Conservation (phyloP, 2,888 invertebrate genomes). For the Lasius fuliginosus region DNA sequence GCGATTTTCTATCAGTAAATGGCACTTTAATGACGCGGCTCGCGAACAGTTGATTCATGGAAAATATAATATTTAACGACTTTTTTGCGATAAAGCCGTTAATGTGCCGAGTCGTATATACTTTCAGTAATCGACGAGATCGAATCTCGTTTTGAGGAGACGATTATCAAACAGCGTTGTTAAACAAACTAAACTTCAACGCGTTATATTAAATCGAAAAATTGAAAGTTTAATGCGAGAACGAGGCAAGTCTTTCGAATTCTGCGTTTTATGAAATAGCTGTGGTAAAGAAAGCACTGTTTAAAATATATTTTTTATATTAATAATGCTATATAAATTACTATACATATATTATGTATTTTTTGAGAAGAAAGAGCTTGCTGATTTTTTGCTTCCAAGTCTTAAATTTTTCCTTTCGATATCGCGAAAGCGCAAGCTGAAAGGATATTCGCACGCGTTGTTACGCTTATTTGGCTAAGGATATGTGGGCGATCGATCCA, state of each 20-base stretch:
- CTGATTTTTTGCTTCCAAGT: background rate
- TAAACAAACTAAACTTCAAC: conserved; percentile 8
- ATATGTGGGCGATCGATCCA: conserved; percentile 66
- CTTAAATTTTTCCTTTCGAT: background rate
- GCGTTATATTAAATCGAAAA: background rate
- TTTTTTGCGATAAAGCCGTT: conserved; percentile 51
- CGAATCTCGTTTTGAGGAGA: background rate
- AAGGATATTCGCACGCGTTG: conserved; percentile 24
- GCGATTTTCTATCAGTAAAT: conserved; percentile 41
- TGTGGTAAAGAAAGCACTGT: background rate
- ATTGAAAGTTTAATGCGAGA: background rate
- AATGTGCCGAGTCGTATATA: background rate
- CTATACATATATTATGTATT: background rate
- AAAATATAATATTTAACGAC: conserved; percentile 62
- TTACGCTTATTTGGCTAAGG: conserved; percentile 37
- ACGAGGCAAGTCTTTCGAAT: background rate
- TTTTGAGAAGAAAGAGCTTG: background rate
- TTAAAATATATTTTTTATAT: background rate
- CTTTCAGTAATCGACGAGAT: conserved; percentile 31
- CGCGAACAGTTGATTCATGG: conserved; percentile 56
- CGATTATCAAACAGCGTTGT: background rate
- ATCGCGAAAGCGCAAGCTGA: background rate
- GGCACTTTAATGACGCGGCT: conserved; percentile 24
- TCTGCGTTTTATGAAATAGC: background rate
- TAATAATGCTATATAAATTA: background rate